Evolutionary conservation across 1,140 invertebrate species (phyloP), one percentile per base, ranked within the genome.

Genomic region (Spodoptera litura): DNA sequence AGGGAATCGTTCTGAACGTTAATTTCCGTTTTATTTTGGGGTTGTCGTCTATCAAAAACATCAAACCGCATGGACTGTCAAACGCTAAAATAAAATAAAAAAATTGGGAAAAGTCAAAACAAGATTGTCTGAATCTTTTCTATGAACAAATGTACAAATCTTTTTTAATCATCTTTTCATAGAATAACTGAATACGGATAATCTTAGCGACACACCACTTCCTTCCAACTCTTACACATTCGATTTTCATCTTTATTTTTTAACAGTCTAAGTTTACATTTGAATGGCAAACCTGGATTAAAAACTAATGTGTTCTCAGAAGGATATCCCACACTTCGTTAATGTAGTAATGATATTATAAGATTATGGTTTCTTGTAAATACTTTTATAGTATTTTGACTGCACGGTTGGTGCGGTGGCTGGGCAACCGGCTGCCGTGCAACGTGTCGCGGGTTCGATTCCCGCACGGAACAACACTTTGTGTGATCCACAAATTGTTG

Each of bases 361-460:
- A 61, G 53, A 78, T 70, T 71, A 78, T 78, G 27, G 38, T 51
- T 78, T 78, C 66, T 55, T 27, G 52, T 66, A 35, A 71, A 70
- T 44, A 38, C 75, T 68, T 27, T 73, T 44, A 59, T 31, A 8
- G n/a, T n/a, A n/a, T n/a, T n/a, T n/a, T n/a, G n/a, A n/a, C n/a
- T n/a, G n/a, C n/a, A n/a, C n/a, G n/a, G n/a, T n/a, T n/a, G n/a
- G n/a, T n/a, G n/a, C n/a, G n/a, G n/a, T n/a, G n/a, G n/a, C n/a
- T n/a, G n/a, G n/a, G n/a, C n/a, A n/a, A n/a, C n/a, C n/a, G n/a
- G n/a, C n/a, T n/a, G n/a, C n/a, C n/a, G n/a, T n/a, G n/a, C n/a
- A n/a, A n/a, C n/a, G n/a, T n/a, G n/a, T n/a, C n/a, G n/a, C n/a
- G n/a, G n/a, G n/a, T n/a, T n/a, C n/a, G n/a, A n/a, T n/a, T n/a